Base-by-base conservation (phyloP, 2,797 vertebrate genomes). In the Cichlasoma orientale region DNA sequence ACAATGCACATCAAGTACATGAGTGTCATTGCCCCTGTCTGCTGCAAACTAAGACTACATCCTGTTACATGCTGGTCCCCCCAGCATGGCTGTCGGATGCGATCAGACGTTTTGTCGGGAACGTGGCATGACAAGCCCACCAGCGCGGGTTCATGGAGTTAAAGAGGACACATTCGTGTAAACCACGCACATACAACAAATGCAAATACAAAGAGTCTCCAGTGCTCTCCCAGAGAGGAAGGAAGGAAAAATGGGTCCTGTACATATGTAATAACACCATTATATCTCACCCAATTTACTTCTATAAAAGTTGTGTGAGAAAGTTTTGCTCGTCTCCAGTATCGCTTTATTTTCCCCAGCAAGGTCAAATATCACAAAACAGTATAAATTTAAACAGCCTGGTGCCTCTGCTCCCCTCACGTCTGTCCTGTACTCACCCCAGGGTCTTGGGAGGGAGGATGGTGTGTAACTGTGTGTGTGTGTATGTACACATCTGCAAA, bases 71-170 rank as follows among this genome's bases (percentile, higher is more conserved):
- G 59, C 84, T 72, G 85, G 31, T 73, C 75, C 82, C 77, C 74
- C 83, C 69, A 90, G 89, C 86, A 57, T 78, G 74, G 75, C 87
- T 90, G 93, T 92, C 80, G 79, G 82, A 85, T 56, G 78, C 84
- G 82, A 93, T 94, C 89, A 93, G 78, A 79, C 78, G 13, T 56
- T 63, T 80, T 72, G 80, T 83, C 11, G 63, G 86, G 82, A 92
- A 91, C 69, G 25, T 77, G 82, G 81, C 76, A 71, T 90, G 93
- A 93, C 93, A 92, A 90, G 89, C 86, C 89, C 87, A 91, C 84
- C 87, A 89, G 88, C 83, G 31, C 77, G 88, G 83, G 86, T 85
- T 90, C 80, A 81, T 72, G 11, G 77, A 84, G 90, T 88, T 81
- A 85, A 89, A 74, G 73, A 91, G 79, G 82, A 86, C 74, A 77